phyloP scores from a whole-genome alignment of 2,113 vertebrate genomes.

The Trematocara zebra region DNA sequence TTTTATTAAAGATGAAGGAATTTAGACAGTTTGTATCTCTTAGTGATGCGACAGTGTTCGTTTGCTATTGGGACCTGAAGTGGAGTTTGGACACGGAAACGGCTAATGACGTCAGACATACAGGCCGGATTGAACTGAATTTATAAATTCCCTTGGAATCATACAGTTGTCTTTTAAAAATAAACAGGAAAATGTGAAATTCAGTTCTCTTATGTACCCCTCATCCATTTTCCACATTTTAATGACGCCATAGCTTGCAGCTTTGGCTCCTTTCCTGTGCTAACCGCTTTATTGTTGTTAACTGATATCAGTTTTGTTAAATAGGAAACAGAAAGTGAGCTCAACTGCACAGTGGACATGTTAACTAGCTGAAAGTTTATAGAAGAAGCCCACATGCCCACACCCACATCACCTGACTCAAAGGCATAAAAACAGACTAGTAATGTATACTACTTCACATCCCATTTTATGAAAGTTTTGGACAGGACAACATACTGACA shows the following conservation, averaged over 20 bases:
- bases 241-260: not conserved
- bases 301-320: not conserved
- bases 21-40: not conserved
- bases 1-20: not conserved
- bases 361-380: not conserved
- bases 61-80: not conserved
- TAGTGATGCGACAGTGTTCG: not conserved
- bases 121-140: not conserved
- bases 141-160: not conserved
- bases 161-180: not conserved
- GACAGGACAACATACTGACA: not conserved
- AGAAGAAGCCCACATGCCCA: not conserved
- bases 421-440: not conserved
- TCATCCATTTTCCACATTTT: not conserved
- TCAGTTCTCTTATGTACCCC: not conserved
- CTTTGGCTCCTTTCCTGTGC: not conserved
- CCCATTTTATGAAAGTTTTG: not conserved
- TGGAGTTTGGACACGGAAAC: not conserved
- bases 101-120: not conserved
- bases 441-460: not conserved
- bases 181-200: not conserved
- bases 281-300: not conserved
- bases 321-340: not conserved
- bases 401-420: not conserved
- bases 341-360: not conserved